A percentile compares a stretch with the other conserved stretches of the same genome.
phyloP scores from a whole-genome alignment of 1,140 invertebrate genomes.

The Macrobrachium rosenbergii region DNA sequence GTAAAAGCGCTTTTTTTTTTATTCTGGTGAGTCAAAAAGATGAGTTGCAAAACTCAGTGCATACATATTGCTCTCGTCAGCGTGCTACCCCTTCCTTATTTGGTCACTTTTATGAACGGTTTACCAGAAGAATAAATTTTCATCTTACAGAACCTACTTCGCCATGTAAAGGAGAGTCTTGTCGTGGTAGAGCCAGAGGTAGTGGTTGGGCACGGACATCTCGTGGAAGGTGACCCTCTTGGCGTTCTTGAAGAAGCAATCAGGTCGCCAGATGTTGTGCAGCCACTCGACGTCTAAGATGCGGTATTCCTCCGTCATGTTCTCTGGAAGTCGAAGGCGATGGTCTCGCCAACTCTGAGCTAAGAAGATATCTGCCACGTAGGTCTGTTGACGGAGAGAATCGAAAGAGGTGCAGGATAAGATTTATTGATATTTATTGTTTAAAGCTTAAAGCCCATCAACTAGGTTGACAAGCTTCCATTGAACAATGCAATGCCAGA shows the following conservation, averaged over 20 bases:
- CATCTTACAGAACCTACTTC: constrained; percentile 76
- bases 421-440: background rate
- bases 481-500: no score
- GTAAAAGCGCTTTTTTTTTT: no score
- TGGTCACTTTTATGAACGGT: no score
- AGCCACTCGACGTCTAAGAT: constrained; percentile 92
- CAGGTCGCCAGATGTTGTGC: constrained; percentile 91
- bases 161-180: constrained; percentile 92
- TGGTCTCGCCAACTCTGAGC: constrained; percentile 93
- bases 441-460: no score
- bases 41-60: no score
- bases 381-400: constrained; percentile 78
- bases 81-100: no score
- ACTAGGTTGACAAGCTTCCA: no score
- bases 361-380: constrained; percentile 91
- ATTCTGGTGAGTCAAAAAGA: no score
- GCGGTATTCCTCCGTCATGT: constrained; percentile 92
- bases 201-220: constrained; percentile 95
- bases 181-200: constrained; percentile 91
- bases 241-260: constrained; percentile 94
- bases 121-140: no score
- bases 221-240: constrained; percentile 94
- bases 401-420: background rate
- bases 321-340: constrained; percentile 85
- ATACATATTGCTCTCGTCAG: no score